Percentiles rank a stretch among this genome's conserved stretches.
Evolutionary conservation across 2,113 vertebrate genomes (phyloP).

Genomic region (Leptocoma aspasia): DNA sequence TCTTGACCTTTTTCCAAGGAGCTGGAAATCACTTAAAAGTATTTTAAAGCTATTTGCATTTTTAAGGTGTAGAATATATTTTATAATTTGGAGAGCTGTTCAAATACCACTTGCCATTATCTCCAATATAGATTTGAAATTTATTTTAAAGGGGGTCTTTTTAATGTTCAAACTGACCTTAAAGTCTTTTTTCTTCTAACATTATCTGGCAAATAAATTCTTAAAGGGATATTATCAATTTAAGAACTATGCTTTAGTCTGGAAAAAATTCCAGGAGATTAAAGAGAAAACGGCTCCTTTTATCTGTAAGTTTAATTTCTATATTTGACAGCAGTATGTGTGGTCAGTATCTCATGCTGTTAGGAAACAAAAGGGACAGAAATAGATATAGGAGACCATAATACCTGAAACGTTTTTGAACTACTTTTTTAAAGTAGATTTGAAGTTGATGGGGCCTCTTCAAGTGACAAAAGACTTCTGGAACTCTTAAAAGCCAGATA

Average conservation of each 20-base stretch:
- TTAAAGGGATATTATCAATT: conserved; percentile 47
- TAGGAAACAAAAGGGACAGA: conserved; percentile 59
- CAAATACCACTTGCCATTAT: neutral
- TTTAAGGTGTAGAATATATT: conserved; percentile 4
- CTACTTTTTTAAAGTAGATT: conserved; percentile 27
- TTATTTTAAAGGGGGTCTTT: conserved; percentile 16
- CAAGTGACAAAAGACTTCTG: neutral
- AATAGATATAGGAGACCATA: conserved; percentile 35
- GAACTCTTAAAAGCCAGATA: conserved; percentile 16
- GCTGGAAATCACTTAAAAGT: neutral
- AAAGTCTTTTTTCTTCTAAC: conserved; percentile 41
- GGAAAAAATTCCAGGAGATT: conserved; percentile 11
- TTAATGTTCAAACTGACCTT: conserved; percentile 32
- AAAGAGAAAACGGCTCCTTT: conserved; percentile 28
- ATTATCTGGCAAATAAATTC: conserved; percentile 46
- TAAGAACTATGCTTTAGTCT: conserved; percentile 27
- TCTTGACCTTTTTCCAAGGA: neutral
- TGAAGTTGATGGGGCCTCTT: conserved; percentile 28
- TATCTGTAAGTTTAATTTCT: conserved; percentile 34
- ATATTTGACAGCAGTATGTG: conserved; percentile 45
- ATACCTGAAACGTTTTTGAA: conserved; percentile 42
- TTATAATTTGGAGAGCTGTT: conserved; percentile 14
- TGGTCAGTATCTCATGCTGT: conserved; percentile 39
- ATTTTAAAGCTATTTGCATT: conserved; percentile 7
- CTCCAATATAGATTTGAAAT: conserved; percentile 30